Evolutionary conservation across 30 jellyfish, hydroid and myxozoan species (phyloP).

Genomic region (Chrysaora quinquecirrha): DNA sequence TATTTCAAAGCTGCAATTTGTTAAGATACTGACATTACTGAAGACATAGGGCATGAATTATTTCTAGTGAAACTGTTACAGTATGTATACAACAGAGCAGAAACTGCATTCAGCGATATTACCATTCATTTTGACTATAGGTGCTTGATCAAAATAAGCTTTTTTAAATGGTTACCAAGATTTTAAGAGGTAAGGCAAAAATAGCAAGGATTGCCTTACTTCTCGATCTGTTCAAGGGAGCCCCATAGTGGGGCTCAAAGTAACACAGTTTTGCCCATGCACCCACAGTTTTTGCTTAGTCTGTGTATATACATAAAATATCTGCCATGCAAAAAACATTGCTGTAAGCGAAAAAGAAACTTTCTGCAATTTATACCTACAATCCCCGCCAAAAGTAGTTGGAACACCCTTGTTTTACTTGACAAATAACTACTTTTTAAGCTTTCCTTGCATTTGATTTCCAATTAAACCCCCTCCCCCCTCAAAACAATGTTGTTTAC

Average conservation of each 20-base stretch:
- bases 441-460: too few species aligned
- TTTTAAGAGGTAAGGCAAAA: background rate
- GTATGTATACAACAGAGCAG: constrained; percentile 17
- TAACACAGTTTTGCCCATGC: constrained; percentile 1
- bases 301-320: constrained; percentile 11
- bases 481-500: too few species aligned
- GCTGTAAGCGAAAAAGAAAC: constrained; percentile 9
- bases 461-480: too few species aligned
- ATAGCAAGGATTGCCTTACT: constrained; percentile 5
- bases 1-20: constrained; percentile 5
- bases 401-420: too few species aligned
- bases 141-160: constrained; percentile 9
- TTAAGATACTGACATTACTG: constrained; percentile 6
- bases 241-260: constrained; percentile 8
- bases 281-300: constrained; percentile 11
- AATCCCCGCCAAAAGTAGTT: too few species aligned
- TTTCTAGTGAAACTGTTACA: constrained; percentile 19
- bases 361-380: constrained; percentile 9
- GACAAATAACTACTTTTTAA: too few species aligned
- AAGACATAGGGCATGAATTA: constrained; percentile 10
- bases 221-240: constrained; percentile 12
- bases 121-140: background rate
- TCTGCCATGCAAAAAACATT: constrained; percentile 12
- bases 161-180: constrained; percentile 3
- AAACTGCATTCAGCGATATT: constrained; percentile 4